phyloP scores from a whole-genome alignment of 1,140 invertebrate species.

The Tetramorium parvispinum region DNA sequence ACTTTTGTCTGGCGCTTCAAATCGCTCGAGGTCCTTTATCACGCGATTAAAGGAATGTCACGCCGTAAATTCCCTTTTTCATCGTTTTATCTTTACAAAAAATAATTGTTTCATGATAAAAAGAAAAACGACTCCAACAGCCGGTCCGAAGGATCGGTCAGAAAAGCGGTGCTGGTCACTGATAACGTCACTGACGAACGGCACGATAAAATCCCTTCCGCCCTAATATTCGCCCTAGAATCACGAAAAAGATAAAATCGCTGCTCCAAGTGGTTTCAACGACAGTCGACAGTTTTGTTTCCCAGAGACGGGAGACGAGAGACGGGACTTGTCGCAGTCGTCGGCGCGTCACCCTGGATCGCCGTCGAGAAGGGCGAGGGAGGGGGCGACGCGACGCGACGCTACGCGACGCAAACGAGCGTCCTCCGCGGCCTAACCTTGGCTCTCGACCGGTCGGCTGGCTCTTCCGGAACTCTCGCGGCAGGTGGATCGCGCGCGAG shows the following conservation, averaged over 20 bases:
- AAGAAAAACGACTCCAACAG: no score
- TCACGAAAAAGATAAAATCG: no score
- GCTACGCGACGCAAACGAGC: not conserved
- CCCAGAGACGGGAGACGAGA: no score
- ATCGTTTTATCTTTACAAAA: not conserved
- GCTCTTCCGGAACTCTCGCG: not conserved
- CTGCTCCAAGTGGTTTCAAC: no score
- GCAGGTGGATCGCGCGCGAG: not conserved
- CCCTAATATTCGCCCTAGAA: no score
- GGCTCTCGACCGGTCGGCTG: not conserved
- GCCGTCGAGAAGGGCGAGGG: not conserved
- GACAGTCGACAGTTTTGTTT: not conserved
- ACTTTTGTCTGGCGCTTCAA: not conserved
- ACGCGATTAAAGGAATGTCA: not conserved
- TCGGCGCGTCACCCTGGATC: not conserved
- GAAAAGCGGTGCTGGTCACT: no score
- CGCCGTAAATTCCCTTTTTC: not conserved
- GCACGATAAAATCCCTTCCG: no score
- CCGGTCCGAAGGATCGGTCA: no score
- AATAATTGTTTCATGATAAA: no score
- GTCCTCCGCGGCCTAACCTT: constrained; percentile 50
- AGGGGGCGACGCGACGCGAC: not conserved
- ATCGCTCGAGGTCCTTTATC: no score
- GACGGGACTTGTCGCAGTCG: not conserved
- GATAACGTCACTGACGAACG: no score